Conservation (phyloP, 2,888 invertebrate genomes). For the Omphaloscelis lunosa region DNA sequence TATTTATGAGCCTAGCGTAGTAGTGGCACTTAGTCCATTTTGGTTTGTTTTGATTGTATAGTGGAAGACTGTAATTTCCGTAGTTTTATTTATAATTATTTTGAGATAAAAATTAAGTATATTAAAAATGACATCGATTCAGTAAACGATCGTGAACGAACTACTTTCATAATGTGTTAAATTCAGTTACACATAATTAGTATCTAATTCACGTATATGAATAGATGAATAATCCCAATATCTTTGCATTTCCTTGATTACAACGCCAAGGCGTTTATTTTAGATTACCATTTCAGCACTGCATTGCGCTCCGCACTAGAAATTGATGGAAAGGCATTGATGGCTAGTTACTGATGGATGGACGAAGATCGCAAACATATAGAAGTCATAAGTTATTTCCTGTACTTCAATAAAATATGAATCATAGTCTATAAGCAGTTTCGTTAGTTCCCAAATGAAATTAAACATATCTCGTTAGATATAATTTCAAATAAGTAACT, state of each 20-base stretch:
- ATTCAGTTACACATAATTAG: not conserved
- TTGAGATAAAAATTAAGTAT: no score
- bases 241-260: constrained; percentile 33
- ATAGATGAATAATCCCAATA: constrained; percentile 11
- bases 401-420: constrained; percentile 7
- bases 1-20: no score
- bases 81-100: no score
- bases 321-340: constrained; percentile 13
- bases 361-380: not conserved
- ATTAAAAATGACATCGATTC: no score
- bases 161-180: no score
- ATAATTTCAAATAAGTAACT: not conserved
- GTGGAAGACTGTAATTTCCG: no score
- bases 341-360: constrained; percentile 25
- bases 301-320: constrained; percentile 16
- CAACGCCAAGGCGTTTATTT: constrained; percentile 14
- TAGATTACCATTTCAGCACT: constrained; percentile 22
- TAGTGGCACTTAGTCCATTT: no score
- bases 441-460: not conserved
- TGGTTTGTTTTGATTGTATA: no score
- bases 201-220: not conserved
- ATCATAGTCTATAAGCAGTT: not conserved
- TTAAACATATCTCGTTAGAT: not conserved
- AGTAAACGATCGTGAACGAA: no score
- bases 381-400: constrained; percentile 25